A percentile compares a stretch with the other conserved stretches of the same genome.
phyloP scores from a whole-genome alignment of 2,113 vertebrate genomes.

The Trichechus manatus region DNA sequence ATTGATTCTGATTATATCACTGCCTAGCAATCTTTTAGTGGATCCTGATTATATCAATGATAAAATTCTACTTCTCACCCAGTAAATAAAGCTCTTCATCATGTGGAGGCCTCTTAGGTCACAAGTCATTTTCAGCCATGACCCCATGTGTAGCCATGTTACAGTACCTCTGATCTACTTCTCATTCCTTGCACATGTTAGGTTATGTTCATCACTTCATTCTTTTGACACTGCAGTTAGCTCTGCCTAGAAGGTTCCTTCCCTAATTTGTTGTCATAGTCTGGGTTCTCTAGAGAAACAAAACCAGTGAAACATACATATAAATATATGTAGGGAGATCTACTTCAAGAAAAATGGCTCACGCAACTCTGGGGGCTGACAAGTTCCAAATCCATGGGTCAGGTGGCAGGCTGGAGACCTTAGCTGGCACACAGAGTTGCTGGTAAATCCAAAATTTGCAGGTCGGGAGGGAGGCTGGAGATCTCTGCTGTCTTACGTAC shows the following conservation, averaged over 20 bases:
- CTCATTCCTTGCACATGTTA: not conserved
- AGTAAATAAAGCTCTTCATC: not conserved
- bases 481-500: no score
- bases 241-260: not conserved
- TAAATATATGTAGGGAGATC: no score
- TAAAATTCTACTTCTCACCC: not conserved
- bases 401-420: no score
- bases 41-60: not conserved
- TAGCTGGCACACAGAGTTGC: no score
- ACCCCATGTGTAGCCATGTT: not conserved
- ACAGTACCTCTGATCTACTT: accelerated
- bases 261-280: not conserved
- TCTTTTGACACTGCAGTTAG: not conserved
- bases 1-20: not conserved
- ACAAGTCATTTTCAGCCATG: not conserved
- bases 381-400: no score
- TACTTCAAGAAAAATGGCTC: no score
- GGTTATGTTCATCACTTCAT: not conserved
- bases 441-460: no score
- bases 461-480: no score
- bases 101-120: not conserved
- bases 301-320: no score
- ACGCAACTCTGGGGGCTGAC: no score
- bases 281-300: no score
- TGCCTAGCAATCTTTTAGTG: not conserved